phyloP scores from a whole-genome alignment of 2,113 vertebrate genomes.

The Odobenus rosmarus region DNA sequence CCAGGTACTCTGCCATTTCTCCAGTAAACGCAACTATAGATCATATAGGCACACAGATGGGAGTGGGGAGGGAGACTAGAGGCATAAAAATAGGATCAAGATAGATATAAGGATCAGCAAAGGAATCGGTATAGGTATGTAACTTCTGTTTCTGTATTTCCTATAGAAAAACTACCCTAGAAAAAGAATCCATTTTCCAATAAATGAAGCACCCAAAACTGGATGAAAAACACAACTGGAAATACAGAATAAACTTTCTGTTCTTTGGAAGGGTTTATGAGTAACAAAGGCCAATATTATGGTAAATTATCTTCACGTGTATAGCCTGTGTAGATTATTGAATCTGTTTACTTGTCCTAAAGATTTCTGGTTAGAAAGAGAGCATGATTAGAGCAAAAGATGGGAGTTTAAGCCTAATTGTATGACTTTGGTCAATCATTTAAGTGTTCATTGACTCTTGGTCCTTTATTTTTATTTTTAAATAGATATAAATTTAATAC shows the following conservation, averaged over 20 bases:
- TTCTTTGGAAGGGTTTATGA: background rate
- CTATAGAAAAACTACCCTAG: background rate
- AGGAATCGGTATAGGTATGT: background rate
- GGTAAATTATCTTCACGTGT: background rate
- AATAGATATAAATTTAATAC: background rate
- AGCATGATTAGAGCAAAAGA: background rate
- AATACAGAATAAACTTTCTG: background rate
- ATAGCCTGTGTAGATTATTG: background rate
- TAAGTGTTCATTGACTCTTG: background rate
- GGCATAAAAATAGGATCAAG: background rate
- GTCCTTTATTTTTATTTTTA: background rate
- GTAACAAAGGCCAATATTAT: background rate
- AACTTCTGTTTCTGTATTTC: background rate
- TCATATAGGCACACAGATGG: rapidly evolving
- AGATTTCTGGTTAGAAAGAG: background rate
- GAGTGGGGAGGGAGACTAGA: background rate
- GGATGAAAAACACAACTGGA: background rate
- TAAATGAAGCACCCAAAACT: background rate
- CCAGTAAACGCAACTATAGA: background rate
- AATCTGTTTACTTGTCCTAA: background rate
- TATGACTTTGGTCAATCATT: background rate
- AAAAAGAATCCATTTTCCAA: background rate
- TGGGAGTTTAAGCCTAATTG: background rate
- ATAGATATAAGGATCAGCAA: background rate
- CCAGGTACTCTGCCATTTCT: background rate